Evolutionary conservation across 2,113 vertebrate species (phyloP).

Genomic region (Ploceus nigricollis): DNA sequence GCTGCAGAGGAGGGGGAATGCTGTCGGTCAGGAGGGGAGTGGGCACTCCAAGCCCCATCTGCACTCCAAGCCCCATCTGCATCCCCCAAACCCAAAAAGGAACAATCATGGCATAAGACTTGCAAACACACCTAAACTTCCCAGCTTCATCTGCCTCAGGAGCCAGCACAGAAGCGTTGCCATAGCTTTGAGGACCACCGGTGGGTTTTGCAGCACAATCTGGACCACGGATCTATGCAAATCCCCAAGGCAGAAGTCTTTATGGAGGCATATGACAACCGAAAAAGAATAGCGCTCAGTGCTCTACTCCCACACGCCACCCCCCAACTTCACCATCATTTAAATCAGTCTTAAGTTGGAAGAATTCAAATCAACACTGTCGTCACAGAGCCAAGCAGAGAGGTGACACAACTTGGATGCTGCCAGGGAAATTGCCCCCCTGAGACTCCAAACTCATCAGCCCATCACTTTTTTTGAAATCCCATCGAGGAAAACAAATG

Average conservation of each 20-base stretch:
- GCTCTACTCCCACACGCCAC: conserved; percentile 61
- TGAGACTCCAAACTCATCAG: conserved; percentile 39
- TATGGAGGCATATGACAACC: conserved; percentile 60
- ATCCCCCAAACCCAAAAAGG: not conserved
- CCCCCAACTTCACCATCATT: conserved; percentile 60
- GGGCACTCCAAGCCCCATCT: not conserved
- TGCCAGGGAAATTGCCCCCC: conserved; percentile 53
- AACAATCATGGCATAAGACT: rapidly evolving
- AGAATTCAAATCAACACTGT: conserved; percentile 62
- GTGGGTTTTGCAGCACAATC: conserved; percentile 40
- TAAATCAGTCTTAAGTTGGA: conserved; percentile 61
- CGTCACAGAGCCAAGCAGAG: conserved; percentile 53
- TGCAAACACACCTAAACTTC: conserved; percentile 7
- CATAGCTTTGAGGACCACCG: conserved; percentile 53
- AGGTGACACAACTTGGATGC: conserved; percentile 55
- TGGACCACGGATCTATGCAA: conserved; percentile 47
- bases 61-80: not conserved
- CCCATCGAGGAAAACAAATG: not conserved
- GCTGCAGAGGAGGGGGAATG: not conserved
- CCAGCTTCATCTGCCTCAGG: not conserved
- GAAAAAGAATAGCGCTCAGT: conserved; percentile 59
- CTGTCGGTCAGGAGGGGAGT: not conserved
- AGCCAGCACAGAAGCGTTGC: not conserved
- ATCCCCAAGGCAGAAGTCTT: conserved; percentile 65
- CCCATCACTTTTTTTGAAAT: conserved; percentile 1